Conservation (phyloP, 2,113 vertebrate species). For the Anarrhichthys ocellatus region DNA sequence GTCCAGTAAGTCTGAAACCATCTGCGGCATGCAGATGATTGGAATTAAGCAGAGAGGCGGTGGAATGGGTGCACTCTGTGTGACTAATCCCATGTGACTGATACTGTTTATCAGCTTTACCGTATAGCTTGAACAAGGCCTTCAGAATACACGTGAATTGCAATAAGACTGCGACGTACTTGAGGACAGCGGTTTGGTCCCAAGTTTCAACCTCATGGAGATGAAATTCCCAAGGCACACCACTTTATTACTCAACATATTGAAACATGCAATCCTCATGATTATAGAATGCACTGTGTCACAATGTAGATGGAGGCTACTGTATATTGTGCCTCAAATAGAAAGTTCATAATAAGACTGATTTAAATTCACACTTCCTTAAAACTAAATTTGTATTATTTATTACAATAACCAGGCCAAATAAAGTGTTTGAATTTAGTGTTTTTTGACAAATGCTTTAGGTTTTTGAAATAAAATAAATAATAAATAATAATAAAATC, state of each 20-base stretch:
- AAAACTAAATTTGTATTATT: neutral
- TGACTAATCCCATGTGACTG: slow-evolving; percentile 62
- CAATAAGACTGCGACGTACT: slow-evolving; percentile 12
- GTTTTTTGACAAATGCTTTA: no score
- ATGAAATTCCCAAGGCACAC: neutral
- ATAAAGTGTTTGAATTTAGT: neutral
- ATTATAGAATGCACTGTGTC: neutral
- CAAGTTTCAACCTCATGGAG: neutral
- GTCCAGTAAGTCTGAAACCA: slow-evolving; percentile 84
- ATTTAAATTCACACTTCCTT: neutral
- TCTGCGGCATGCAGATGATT: slow-evolving; percentile 42
- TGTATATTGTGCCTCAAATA: neutral
- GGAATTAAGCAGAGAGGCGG: slow-evolving; percentile 40
- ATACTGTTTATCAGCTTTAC: slow-evolving; percentile 50
- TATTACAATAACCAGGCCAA: neutral
- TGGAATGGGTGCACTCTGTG: slow-evolving; percentile 25
- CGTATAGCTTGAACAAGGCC: slow-evolving; percentile 35
- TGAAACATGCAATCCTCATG: neutral
- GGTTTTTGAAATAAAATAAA: no score
- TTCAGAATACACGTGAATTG: slow-evolving; percentile 29
- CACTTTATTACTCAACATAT: neutral
- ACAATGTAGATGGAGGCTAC: neutral
- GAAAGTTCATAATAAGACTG: neutral
- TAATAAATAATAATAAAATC: no score
- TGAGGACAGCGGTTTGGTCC: neutral